Conservation (phyloP, 2,797 vertebrate genomes). For the Cygnus olor region DNA sequence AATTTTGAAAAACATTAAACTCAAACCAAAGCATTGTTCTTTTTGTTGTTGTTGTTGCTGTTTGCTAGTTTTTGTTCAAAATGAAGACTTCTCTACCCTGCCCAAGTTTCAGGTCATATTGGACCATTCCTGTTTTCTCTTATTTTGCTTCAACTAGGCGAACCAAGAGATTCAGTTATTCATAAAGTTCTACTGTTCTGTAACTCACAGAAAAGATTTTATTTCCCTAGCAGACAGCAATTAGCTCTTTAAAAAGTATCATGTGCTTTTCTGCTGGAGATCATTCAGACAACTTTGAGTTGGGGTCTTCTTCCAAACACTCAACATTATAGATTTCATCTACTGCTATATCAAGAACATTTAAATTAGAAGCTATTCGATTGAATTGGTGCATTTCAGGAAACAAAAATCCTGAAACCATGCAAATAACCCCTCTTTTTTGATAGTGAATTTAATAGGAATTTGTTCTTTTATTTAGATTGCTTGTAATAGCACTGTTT, state of each 20-base stretch:
- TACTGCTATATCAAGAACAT: neutral
- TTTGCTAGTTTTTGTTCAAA: neutral
- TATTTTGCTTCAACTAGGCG: neutral
- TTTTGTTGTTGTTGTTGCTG: neutral
- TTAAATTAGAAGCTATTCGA: neutral
- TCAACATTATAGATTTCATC: neutral
- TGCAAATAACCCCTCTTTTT: neutral
- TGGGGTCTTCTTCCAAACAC: neutral
- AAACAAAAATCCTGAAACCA: neutral
- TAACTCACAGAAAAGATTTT: neutral
- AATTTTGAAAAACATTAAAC: neutral
- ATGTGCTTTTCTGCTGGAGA: neutral
- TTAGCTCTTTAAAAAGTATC: neutral
- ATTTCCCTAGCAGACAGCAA: neutral
- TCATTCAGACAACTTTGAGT: neutral
- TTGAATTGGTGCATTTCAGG: neutral
- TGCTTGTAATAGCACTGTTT: slow-evolving; percentile 1
- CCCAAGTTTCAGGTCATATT: neutral
- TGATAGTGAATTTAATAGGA: neutral
- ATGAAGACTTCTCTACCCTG: neutral
- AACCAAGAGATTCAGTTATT: neutral
- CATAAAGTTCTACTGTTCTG: neutral
- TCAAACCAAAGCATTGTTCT: neutral
- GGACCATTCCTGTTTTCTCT: neutral
- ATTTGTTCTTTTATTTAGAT: neutral